Evolutionary conservation across 2,888 invertebrate species (phyloP).

Genomic region (Gymnosoma rotundatum): DNA sequence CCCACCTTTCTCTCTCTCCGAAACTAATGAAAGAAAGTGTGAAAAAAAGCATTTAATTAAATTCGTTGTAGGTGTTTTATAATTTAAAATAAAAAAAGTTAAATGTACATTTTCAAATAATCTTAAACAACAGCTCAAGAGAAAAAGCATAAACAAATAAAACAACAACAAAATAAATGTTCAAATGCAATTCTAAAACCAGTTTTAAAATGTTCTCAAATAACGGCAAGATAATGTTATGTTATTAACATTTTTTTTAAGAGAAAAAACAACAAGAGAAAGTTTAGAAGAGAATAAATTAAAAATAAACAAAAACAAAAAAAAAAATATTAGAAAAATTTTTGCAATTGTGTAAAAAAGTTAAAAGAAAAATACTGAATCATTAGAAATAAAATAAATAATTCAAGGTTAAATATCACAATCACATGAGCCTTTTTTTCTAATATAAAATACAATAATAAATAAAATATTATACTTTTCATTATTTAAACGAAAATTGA

Average conservation of each 20-base stretch:
- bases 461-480: neutral
- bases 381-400: slow-evolving; percentile 8
- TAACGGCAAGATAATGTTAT: too few species aligned
- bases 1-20: slow-evolving; percentile 54
- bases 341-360: neutral
- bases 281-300: too few species aligned
- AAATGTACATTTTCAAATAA: neutral
- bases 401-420: slow-evolving; percentile 15
- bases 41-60: neutral
- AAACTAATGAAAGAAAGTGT: slow-evolving; percentile 48
- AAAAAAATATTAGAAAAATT: neutral
- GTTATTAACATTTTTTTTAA: too few species aligned
- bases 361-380: neutral
- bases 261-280: too few species aligned
- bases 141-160: too few species aligned
- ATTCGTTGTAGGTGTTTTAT: slow-evolving; percentile 24
- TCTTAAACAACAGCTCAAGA: too few species aligned
- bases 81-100: neutral
- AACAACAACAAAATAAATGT: too few species aligned
- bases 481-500: neutral
- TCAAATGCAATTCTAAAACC: too few species aligned
- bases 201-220: too few species aligned
- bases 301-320: neutral
- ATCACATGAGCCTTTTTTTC: neutral
- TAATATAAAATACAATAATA: neutral